Conservation (phyloP, 2,113 vertebrate species). For the Nymphicus hollandicus region DNA sequence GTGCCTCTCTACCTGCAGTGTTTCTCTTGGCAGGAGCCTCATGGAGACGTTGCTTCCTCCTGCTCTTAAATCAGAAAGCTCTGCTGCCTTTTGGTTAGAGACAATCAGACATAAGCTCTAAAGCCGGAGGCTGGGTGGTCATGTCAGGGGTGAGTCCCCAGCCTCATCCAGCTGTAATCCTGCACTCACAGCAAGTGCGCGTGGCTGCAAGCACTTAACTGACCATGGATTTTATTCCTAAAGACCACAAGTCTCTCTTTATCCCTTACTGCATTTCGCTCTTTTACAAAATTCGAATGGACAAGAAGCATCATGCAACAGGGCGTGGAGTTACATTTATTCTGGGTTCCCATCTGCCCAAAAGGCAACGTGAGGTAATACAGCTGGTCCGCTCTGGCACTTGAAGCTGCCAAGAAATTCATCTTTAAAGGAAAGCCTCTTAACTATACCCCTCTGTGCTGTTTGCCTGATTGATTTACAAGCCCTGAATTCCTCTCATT, state of each 20-base stretch:
- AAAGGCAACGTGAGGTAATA: conserved; percentile 65
- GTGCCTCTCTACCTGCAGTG: background rate
- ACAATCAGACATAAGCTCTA: background rate
- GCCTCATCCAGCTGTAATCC: background rate
- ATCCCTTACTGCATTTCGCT: background rate
- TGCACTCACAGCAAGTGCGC: background rate
- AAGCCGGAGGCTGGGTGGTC: background rate
- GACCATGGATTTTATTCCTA: background rate
- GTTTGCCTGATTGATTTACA: conserved; percentile 59
- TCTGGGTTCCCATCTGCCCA: conserved; percentile 54
- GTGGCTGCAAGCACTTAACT: background rate
- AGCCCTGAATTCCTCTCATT: conserved; percentile 58
- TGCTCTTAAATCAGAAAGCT: background rate
- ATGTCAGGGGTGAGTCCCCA: background rate
- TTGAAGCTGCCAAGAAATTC: conserved; percentile 62
- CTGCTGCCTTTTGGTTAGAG: background rate
- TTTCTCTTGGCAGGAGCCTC: background rate
- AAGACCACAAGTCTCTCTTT: background rate
- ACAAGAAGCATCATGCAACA: conserved; percentile 51
- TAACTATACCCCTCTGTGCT: conserved; percentile 46
- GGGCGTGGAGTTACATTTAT: conserved; percentile 47
- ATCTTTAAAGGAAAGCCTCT: conserved; percentile 63
- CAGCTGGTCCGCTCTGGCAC: conserved; percentile 61
- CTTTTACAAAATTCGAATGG: conserved; percentile 8
- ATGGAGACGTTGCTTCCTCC: background rate